A percentile compares a stretch with the other conserved stretches of the same genome.
Evolutionary conservation across 2,888 invertebrate species (phyloP).

Genomic region (Campaea margaritaria): DNA sequence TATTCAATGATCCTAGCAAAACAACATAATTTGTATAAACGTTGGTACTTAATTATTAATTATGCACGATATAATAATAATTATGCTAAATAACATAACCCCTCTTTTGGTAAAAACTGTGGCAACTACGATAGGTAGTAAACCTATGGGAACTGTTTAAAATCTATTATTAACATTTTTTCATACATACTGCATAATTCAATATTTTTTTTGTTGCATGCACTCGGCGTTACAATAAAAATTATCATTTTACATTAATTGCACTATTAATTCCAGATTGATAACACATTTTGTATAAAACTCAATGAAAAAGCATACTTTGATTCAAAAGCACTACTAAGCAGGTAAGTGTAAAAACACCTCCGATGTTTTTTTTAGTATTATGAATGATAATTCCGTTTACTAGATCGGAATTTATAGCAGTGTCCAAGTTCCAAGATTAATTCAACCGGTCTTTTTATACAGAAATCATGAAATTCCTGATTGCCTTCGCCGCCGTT

Average conservation of each 20-base stretch:
- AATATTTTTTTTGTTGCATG: not conserved
- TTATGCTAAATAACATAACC: too few species aligned
- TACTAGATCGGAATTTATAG: not conserved
- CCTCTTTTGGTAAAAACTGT: too few species aligned
- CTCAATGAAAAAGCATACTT: constrained; percentile 17
- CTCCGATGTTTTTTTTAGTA: not conserved
- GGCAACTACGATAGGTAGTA: too few species aligned
- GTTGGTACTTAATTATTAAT: too few species aligned
- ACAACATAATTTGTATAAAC: too few species aligned
- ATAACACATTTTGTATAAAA: constrained; percentile 23
- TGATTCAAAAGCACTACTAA: constrained; percentile 21
- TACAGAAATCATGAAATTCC: constrained; percentile 45
- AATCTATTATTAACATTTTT: too few species aligned
- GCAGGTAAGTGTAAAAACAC: constrained; percentile 4
- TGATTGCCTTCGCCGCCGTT: constrained; percentile 46
- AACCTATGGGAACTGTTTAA: too few species aligned
- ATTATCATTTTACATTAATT: constrained; percentile 8
- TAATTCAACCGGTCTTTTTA: not conserved
- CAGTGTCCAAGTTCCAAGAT: not conserved
- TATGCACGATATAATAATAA: too few species aligned
- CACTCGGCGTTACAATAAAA: not conserved
- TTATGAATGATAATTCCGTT: not conserved
- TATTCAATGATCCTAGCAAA: too few species aligned
- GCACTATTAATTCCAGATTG: constrained; percentile 7
- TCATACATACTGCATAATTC: not conserved